Conservation (phyloP, 2,888 invertebrate species). For the Plutella xylostella region DNA sequence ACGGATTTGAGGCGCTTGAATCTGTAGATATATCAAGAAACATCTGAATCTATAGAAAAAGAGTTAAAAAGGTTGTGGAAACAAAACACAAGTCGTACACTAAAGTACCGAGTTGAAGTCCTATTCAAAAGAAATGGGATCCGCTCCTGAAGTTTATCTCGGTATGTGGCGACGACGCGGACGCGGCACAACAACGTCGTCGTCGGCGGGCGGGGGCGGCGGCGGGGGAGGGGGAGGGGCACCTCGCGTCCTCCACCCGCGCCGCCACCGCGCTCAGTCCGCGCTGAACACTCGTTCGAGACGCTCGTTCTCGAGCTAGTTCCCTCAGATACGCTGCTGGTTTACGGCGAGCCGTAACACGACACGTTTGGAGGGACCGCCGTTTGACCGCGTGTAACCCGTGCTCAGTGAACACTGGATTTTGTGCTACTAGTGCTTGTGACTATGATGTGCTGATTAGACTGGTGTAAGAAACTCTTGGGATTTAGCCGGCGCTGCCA, state of each 20-base stretch:
- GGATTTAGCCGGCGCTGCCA: constrained; percentile 62
- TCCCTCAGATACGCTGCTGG: constrained; percentile 71
- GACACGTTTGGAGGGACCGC: constrained; percentile 69
- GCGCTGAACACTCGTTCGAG: constrained; percentile 61
- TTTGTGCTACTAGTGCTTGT: constrained; percentile 59
- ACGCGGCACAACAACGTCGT: constrained; percentile 17
- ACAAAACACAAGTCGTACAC: too few relatives aligned
- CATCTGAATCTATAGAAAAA: background rate
- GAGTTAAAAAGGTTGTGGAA: constrained; percentile 44
- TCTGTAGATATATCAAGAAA: background rate
- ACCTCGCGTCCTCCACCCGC: constrained; percentile 61
- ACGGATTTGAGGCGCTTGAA: background rate
- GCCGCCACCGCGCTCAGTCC: constrained; percentile 49
- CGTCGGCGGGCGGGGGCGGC: constrained; percentile 13
- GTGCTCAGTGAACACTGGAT: constrained; percentile 61
- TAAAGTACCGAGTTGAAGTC: too few relatives aligned
- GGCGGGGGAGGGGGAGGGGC: constrained; percentile 24
- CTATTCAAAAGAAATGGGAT: constrained; percentile 51
- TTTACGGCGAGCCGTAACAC: constrained; percentile 69
- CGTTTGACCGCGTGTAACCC: constrained; percentile 59
- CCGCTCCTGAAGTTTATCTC: constrained; percentile 62
- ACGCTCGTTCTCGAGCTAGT: constrained; percentile 58
- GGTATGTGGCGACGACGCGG: constrained; percentile 38
- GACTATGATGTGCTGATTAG: constrained; percentile 55
- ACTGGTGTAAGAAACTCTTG: constrained; percentile 36